phyloP scores from a whole-genome alignment of 2,797 vertebrate species.

The Channa striata region DNA sequence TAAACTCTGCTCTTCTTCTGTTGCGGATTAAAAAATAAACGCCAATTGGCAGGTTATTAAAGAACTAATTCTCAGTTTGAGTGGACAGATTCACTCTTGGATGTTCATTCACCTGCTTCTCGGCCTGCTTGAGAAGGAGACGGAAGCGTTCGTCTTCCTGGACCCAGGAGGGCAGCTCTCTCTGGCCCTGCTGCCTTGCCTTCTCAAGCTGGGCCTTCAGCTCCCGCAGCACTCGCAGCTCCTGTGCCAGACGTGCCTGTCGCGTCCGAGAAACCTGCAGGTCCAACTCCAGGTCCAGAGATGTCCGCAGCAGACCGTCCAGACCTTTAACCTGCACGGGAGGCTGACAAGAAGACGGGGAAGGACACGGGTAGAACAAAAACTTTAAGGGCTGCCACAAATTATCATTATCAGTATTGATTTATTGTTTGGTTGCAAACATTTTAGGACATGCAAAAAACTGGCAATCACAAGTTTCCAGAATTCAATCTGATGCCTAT shows the following conservation, averaged over 20 bases:
- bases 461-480: too few relatives aligned
- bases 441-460: too few relatives aligned
- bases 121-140: slow-evolving; percentile 90
- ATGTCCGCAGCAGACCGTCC: slow-evolving; percentile 90
- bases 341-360: slow-evolving; percentile 63
- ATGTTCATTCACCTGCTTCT: slow-evolving; percentile 85
- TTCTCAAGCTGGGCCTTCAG: slow-evolving; percentile 92
- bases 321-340: slow-evolving; percentile 75
- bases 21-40: too few relatives aligned
- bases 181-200: slow-evolving; percentile 90
- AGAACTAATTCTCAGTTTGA: neutral
- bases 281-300: slow-evolving; percentile 95
- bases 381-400: neutral
- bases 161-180: slow-evolving; percentile 89
- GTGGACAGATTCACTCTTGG: neutral
- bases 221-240: slow-evolving; percentile 90
- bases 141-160: slow-evolving; percentile 93
- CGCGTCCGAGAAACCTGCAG: slow-evolving; percentile 94
- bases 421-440: too few relatives aligned
- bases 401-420: too few relatives aligned
- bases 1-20: neutral
- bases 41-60: neutral
- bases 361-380: neutral
- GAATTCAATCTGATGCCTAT: too few relatives aligned
- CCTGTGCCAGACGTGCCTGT: slow-evolving; percentile 90